Percentiles rank a stretch among this genome's conserved stretches.
Evolutionary conservation across 2,113 vertebrate genomes (phyloP).

Genomic region (Phaethornis superciliosus): DNA sequence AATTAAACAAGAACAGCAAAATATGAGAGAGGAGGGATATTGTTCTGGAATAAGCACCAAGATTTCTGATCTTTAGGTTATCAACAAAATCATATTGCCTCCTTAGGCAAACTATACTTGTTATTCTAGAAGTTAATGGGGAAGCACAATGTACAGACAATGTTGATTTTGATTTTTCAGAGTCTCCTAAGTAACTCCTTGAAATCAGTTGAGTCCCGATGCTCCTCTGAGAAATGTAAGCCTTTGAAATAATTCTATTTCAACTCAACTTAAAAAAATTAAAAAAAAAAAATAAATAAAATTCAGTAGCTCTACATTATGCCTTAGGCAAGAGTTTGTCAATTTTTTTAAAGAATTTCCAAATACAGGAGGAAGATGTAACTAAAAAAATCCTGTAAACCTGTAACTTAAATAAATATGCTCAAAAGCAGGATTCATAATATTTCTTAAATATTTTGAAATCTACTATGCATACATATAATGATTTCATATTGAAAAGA

Average conservation of each 20-base stretch:
- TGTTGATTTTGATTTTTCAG: neutral
- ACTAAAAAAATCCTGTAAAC: neutral
- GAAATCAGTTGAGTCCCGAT: neutral
- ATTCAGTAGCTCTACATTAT: neutral
- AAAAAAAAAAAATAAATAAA: neutral
- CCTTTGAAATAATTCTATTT: constrained; percentile 2
- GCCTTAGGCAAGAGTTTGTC: neutral
- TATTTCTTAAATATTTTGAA: neutral
- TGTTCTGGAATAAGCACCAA: neutral
- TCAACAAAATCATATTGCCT: neutral
- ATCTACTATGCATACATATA: neutral
- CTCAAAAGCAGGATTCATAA: neutral
- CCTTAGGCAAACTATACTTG: neutral
- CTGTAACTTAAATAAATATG: neutral
- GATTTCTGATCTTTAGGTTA: neutral
- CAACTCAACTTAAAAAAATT: neutral
- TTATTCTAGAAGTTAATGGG: neutral
- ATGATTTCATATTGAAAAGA: neutral
- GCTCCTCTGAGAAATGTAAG: neutral
- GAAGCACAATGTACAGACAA: neutral
- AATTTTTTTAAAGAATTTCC: neutral
- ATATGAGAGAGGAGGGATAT: neutral
- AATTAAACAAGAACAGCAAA: neutral
- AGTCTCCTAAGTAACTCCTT: neutral
- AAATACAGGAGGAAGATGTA: neutral